Conservation (phyloP, 2,797 vertebrate genomes). For the Distichodus sexfasciatus region DNA sequence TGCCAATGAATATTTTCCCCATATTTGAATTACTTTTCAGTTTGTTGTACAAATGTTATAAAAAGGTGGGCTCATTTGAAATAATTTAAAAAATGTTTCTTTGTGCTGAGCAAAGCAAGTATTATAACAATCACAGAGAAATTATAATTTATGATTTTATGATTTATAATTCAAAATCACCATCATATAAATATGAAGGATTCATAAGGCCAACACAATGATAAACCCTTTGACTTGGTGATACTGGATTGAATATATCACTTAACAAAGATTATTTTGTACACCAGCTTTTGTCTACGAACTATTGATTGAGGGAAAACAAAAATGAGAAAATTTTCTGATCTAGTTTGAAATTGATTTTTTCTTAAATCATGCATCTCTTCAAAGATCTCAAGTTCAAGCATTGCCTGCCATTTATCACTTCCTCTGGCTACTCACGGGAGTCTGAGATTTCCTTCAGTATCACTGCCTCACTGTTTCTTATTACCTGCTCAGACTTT, state of each 20-base stretch:
- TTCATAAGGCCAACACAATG: too few species aligned
- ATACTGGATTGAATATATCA: too few species aligned
- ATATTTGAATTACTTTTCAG: constrained; percentile 52
- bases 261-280: too few species aligned
- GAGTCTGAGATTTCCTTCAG: background rate
- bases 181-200: background rate
- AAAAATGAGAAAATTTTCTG: too few species aligned
- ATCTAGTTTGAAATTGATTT: too few species aligned
- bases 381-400: background rate
- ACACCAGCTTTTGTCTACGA: too few species aligned
- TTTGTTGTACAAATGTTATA: constrained; percentile 40
- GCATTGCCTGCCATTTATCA: background rate
- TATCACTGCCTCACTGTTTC: background rate
- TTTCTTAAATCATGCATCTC: background rate
- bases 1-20: constrained; percentile 46
- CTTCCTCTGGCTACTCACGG: background rate
- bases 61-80: constrained; percentile 27
- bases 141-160: background rate
- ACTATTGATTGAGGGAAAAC: too few species aligned
- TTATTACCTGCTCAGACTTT: background rate
- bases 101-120: background rate
- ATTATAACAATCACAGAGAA: background rate
- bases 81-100: constrained; percentile 32
- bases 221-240: too few species aligned
- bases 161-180: background rate